Base-by-base conservation (phyloP, 35 echinoderm and acorn worm genomes). In the Patiria miniata region DNA sequence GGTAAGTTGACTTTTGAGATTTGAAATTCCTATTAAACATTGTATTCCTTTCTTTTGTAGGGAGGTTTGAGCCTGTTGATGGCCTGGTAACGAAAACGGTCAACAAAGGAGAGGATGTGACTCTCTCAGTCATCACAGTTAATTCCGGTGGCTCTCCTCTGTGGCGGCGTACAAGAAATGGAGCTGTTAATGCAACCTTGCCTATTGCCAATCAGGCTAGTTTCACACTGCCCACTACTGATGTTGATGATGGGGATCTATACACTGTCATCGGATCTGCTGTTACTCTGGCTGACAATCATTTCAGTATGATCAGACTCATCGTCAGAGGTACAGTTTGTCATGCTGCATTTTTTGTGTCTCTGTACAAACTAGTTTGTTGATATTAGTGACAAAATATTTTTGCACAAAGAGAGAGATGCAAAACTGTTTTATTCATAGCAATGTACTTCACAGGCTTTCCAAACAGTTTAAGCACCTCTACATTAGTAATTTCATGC, bases 271-370 rank as follows among this genome's bases (percentile, higher is more conserved):
- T 73, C 14, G 26, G 34, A 10, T 7, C 26, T 32, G n/a, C 19
- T 73, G 29, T 73, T 26, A 8, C 29, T 12, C 8, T 16, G 2
- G 1, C 10, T 22, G 65, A 73, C 34, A 73, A 73, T 36, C 65
- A 36, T 36, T 73, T 73, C 34, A 34, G 65, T 14, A 73, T 73
- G 65, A 36, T 73, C 26, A 73, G 65, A 73, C 65, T 73, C 34
- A 36, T 73, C 23, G 65, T 73, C 1, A 73, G 65, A 73, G 65
- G 65, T 73, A 73, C 8, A n/a, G n/a, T n/a, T n/a, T n/a, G n/a
- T n/a, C n/a, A n/a, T n/a, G n/a, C n/a, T n/a, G n/a, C n/a, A n/a
- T n/a, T n/a, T n/a, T n/a, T n/a, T n/a, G n/a, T n/a, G n/a, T n/a
- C n/a, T n/a, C n/a, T n/a, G n/a, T n/a, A n/a, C n/a, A n/a, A n/a